phyloP scores from a whole-genome alignment of 1,140 invertebrate species.

The Acromyrmex heyeri region DNA sequence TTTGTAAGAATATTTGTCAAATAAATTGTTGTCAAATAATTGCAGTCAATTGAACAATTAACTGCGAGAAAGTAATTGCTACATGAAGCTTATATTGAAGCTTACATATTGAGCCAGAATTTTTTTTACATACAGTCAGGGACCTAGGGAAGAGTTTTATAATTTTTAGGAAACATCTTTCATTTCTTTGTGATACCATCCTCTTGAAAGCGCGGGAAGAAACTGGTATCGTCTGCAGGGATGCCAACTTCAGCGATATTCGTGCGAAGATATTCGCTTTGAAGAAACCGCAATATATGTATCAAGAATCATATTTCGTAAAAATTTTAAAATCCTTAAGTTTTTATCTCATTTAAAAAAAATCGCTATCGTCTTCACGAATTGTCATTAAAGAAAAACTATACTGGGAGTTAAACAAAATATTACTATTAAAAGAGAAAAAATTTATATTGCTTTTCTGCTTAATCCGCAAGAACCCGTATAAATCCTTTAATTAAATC shows the following conservation, averaged over 20 bases:
- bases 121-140: background rate
- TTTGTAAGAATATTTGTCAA: too few relatives aligned
- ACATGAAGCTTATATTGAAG: background rate
- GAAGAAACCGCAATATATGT: background rate
- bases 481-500: background rate
- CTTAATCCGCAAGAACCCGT: background rate
- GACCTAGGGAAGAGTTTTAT: background rate
- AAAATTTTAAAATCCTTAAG: background rate
- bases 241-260: conserved; percentile 3
- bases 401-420: too few relatives aligned
- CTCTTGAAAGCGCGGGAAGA: conserved; percentile 17
- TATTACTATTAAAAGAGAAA: too few relatives aligned
- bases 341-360: background rate
- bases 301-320: background rate
- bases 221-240: conserved; percentile 1
- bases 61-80: background rate
- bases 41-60: background rate
- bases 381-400: background rate
- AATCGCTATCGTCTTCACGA: background rate
- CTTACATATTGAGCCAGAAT: background rate
- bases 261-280: background rate
- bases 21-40: too few relatives aligned
- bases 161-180: conserved; percentile 11
- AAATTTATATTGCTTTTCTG: background rate
- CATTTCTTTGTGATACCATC: conserved; percentile 13